Evolutionary conservation across 2,888 invertebrate species (phyloP).

Genomic region (Leucozona laternaria): DNA sequence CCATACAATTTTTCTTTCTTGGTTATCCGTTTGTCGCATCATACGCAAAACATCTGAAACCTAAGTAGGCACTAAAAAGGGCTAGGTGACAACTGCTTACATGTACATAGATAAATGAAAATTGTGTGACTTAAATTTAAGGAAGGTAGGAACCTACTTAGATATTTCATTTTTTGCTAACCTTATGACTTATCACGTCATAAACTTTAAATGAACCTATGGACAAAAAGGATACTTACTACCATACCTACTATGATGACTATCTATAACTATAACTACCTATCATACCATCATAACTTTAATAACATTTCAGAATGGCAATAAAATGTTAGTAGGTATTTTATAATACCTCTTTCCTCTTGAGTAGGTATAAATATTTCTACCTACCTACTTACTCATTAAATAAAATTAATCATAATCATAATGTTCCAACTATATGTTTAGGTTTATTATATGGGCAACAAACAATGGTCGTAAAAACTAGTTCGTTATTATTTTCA

Average conservation of each 20-base stretch:
- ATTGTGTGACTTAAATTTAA: no score
- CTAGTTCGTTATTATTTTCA: conserved; percentile 42
- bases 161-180: no score
- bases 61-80: no score
- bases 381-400: not conserved
- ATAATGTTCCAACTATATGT: not conserved
- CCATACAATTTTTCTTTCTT: no score
- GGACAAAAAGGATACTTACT: not conserved
- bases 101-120: no score
- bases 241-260: no score
- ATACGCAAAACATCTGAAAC: no score
- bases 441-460: not conserved
- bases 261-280: not conserved
- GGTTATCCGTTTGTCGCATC: no score
- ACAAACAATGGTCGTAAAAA: conserved; percentile 38
- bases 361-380: no score
- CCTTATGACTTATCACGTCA: not conserved
- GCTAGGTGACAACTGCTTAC: no score
- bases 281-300: not conserved
- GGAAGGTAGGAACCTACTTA: no score
- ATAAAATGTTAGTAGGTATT: conserved; percentile 2
- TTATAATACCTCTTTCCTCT: not conserved
- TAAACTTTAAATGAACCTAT: not conserved
- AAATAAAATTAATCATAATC: conserved; percentile 16
- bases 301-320: not conserved